Conservation (phyloP, 2,113 vertebrate genomes). For the Uria lomvia region DNA sequence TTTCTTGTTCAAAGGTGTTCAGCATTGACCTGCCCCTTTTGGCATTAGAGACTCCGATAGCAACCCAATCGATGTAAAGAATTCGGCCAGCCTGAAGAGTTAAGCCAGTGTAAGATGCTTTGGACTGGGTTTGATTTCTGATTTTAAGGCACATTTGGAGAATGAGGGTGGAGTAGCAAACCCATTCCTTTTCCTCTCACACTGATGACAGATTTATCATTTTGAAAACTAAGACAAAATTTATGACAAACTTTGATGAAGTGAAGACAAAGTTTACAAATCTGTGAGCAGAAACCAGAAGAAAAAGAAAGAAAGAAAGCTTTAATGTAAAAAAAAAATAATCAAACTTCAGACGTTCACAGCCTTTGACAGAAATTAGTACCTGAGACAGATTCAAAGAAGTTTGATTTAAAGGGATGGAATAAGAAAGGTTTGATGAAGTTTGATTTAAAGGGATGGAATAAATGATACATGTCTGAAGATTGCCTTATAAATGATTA, state of each 20-base stretch:
- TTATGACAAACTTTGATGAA: neutral
- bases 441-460: slow-evolving; percentile 53
- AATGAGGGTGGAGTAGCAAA: neutral
- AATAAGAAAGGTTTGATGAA: slow-evolving; percentile 18
- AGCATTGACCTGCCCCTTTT: neutral
- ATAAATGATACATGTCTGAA: slow-evolving; percentile 68
- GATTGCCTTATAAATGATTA: slow-evolving; percentile 67
- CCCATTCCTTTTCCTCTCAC: neutral
- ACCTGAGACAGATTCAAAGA: neutral
- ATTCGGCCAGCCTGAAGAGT: neutral
- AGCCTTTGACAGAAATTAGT: neutral
- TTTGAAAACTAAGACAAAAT: neutral
- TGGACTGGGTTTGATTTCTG: neutral
- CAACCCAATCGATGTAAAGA: neutral
- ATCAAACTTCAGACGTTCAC: neutral
- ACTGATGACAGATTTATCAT: neutral
- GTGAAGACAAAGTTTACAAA: neutral
- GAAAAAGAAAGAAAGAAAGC: neutral
- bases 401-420: slow-evolving; percentile 26
- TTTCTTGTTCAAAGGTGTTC: neutral
- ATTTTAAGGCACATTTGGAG: neutral
- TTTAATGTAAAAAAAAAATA: neutral
- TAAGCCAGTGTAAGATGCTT: neutral
- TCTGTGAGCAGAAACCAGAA: neutral
- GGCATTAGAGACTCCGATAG: neutral